Base-by-base conservation (phyloP, 2,888 invertebrate species). In the Amphipoea oculea region DNA sequence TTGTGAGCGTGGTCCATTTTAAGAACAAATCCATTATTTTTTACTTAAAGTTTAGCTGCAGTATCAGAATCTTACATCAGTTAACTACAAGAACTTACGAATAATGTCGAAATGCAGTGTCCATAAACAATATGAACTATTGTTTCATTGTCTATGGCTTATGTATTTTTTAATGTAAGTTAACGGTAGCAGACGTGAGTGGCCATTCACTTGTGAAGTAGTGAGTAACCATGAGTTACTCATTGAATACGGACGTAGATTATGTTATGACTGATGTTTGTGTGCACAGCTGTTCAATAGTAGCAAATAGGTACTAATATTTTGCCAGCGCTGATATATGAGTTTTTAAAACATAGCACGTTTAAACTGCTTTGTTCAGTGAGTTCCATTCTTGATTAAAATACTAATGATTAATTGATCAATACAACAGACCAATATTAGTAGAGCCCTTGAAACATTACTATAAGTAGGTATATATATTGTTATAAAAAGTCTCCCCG, bases 121-220 rank as follows among this genome's bases (percentile, higher is more conserved):
- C 74, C 66, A 88, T 76, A 81, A 83, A 89, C 86, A 88, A 89
- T 88, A 88, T 82, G 70, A 89, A 76, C 86, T 68, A 89, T 88
- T 89, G 89, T 88, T 82, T 81, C 82, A 88, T 88, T 88, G 88
- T 88, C 79, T 76, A 66, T 76, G 63, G 51, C 23, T 60, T 71
- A 76, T 70, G 42, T 78, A 72, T 88, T 88, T 89, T 83, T 81
- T 71, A 78, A 85, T 83, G 68, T 81, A 73, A 75, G 14, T 72
- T 71, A 85, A 82, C 78, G 78, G 71, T 78, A 77, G 51, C 79
- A 83, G 75, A 69, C 51, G 54, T 78, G 70, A 73, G 73, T 71
- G 70, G 62, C 78, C 89, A 88, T 89, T 89, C 88, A 82, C 65
- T 65, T 65, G 45, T 51, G 17, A 73, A 81, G 57, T 72, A 40